These are phyloP conservation scores for Cephus runcator DNA, from an alignment of 2,888 invertebrate genomes.

Conservation along the genomic window DNA sequence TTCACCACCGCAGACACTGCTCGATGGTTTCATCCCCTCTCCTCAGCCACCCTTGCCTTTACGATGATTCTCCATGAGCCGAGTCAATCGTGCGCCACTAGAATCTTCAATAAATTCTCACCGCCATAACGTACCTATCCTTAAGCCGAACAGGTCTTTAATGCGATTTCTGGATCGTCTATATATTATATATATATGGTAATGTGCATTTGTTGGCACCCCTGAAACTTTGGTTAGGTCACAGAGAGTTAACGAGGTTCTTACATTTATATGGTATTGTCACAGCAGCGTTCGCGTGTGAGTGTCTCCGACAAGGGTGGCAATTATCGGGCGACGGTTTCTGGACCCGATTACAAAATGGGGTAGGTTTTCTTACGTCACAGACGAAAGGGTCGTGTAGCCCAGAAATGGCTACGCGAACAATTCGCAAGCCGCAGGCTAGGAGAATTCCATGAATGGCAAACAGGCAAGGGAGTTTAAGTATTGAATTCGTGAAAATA, in stretches of 20 bases:
- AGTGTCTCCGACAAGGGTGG: background rate
- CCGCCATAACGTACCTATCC: background rate
- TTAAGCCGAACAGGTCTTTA: background rate
- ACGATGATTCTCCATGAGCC: background rate
- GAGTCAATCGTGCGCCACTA: background rate
- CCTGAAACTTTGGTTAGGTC: background rate
- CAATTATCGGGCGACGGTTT: background rate
- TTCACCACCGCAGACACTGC: background rate
- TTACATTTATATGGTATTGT: background rate
- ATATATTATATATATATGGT: background rate
- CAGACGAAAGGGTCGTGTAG: background rate
- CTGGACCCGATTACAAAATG: background rate
- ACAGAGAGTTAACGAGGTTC: background rate
- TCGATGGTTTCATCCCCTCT: background rate
- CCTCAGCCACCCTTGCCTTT: background rate
- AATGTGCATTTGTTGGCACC: background rate
- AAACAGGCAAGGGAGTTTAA: slow-evolving; percentile 11
- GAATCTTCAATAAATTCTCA: background rate
- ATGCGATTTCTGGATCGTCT: background rate
- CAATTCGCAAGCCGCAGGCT: background rate
- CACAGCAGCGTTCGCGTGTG: background rate
- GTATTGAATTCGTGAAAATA: slow-evolving; percentile 41
- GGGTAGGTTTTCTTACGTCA: background rate
- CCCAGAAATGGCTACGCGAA: background rate
- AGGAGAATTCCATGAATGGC: slow-evolving; percentile 21